Base-by-base conservation (phyloP, 2,888 invertebrate species). In the Neoaliturus tenellus region DNA sequence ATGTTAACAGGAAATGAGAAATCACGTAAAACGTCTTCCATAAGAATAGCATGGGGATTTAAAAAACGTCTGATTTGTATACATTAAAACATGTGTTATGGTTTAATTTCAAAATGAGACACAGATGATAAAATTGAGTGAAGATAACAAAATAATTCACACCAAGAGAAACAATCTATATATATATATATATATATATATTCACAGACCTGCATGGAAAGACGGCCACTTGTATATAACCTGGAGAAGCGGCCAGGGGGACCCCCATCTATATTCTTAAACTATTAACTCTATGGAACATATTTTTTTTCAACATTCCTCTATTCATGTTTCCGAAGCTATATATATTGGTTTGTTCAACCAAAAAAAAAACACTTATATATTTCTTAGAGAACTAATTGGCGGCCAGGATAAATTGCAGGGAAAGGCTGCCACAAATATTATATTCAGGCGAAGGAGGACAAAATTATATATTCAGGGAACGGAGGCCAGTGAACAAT, bases 161-260 rank as follows among this genome's bases (percentile, higher is more conserved):
- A n/a, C n/a, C n/a, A n/a, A n/a, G n/a, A n/a, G n/a, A n/a, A n/a
- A n/a, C n/a, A n/a, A n/a, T n/a, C n/a, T n/a, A n/a, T n/a, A n/a
- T n/a, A n/a, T n/a, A n/a, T n/a, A n/a, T n/a, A 51, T 20, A 51
- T 20, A 51, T 10, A 51, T 51, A 23, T 51, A 51, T 51, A 51
- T 20, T 23, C 20, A 51, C 51, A 51, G 23, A 10, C 23, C 4
- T 23, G 51, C 51, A 51, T 20, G 20, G 51, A 23, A 51, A 51
- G 51, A 23, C 51, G 51, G 51, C 51, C 51, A 51, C 51, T 5
- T 51, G 51, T 23, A 51, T 51, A 51, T 20, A 51, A 6, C 20
- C 51, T 51, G 51, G 51, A 51, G 51, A 51, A 23, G 51, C 51
- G 51, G 51, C 51, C 51, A 51, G 20, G 51, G 51, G 51, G 20